phyloP scores from a whole-genome alignment of 2,113 vertebrate species.

The Mionectes macconnelli region DNA sequence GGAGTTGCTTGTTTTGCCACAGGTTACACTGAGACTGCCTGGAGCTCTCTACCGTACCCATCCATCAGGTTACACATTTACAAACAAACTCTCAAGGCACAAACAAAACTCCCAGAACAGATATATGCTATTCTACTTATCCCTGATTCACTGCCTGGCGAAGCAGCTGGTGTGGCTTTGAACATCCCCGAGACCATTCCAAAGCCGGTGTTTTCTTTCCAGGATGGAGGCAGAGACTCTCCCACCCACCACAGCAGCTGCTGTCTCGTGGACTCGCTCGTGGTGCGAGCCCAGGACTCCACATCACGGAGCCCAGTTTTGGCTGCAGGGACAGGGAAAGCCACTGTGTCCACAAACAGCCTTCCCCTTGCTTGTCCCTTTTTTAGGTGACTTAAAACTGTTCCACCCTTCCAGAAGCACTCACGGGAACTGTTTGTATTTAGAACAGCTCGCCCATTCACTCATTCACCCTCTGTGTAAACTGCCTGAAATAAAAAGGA shows the following conservation, averaged over 20 bases:
- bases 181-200: not conserved
- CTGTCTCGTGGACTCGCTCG: not conserved
- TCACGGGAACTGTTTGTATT: not conserved
- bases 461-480: not conserved
- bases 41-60: not conserved
- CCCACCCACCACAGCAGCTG: not conserved
- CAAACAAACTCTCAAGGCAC: not conserved
- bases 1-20: not conserved
- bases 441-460: not conserved
- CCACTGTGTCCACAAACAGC: not conserved
- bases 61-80: not conserved
- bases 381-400: not conserved
- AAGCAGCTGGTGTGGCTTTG: not conserved
- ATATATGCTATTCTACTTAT: not conserved
- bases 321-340: not conserved
- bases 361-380: not conserved
- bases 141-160: not conserved
- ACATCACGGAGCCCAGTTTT: not conserved
- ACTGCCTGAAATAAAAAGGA: not conserved
- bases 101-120: not conserved
- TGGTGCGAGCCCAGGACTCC: not conserved
- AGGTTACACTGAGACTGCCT: not conserved
- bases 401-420: not conserved
- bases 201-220: not conserved
- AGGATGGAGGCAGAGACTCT: not conserved